A percentile compares a stretch with the other conserved stretches of the same genome.
Conservation (phyloP, 1,140 invertebrate species). For the Apis dorsata region DNA sequence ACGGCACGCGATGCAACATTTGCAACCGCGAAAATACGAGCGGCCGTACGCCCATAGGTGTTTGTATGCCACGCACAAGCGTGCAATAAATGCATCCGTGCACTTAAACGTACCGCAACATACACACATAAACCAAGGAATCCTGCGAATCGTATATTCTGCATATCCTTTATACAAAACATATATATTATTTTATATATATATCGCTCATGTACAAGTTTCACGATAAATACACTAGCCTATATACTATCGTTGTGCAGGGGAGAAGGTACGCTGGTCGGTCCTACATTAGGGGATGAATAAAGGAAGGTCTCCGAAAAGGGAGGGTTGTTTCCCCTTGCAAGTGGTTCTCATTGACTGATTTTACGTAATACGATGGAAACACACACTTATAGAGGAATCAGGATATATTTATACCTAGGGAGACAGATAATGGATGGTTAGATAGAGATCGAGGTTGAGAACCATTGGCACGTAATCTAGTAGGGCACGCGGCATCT, state of each 20-base stretch:
- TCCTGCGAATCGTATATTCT: background rate
- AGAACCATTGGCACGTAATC: conserved; percentile 54
- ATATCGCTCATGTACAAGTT: conserved; percentile 16
- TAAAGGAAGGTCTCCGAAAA: conserved; percentile 69
- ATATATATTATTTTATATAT: background rate
- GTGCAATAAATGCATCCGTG: conserved; percentile 4
- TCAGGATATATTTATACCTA: background rate
- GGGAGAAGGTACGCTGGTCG: conserved; percentile 37
- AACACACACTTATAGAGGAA: background rate
- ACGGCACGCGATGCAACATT: conserved; percentile 13
- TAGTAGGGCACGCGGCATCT: conserved; percentile 62
- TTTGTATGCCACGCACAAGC: conserved; percentile 11
- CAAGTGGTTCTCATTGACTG: conserved; percentile 24
- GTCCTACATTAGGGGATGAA: conserved; percentile 70
- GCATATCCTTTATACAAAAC: conserved; percentile 2
- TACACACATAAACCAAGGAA: too few species aligned
- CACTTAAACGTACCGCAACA: background rate
- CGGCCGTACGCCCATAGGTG: background rate
- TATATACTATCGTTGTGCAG: conserved; percentile 51
- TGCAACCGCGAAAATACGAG: conserved; percentile 37
- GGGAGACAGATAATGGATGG: background rate
- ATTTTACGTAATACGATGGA: background rate
- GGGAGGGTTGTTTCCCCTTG: conserved; percentile 60
- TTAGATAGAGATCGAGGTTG: background rate
- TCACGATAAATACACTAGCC: conserved; percentile 54